These are phyloP conservation scores for Siniperca scherzeri DNA, from an alignment of 2,797 vertebrate species.

Conservation along the genomic window DNA sequence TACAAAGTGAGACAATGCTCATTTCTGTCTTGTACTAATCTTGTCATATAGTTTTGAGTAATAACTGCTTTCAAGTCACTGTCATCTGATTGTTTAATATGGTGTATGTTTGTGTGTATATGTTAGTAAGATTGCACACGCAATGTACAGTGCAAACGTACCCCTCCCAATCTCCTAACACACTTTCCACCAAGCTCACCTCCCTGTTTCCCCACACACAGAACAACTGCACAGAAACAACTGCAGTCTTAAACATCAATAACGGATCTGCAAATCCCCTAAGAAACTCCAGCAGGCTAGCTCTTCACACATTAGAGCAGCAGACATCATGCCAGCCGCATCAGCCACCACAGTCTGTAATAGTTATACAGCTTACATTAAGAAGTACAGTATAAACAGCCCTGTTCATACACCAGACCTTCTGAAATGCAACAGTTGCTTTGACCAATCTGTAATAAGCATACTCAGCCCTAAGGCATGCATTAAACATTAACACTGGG, in stretches of 20 bases:
- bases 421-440: slow-evolving; percentile 77
- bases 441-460: slow-evolving; percentile 72
- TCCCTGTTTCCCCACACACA: slow-evolving; percentile 5
- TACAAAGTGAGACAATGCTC: not conserved
- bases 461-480: slow-evolving; percentile 67
- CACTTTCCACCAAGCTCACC: slow-evolving; percentile 23
- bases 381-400: slow-evolving; percentile 67
- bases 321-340: slow-evolving; percentile 69
- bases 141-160: not conserved
- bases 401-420: slow-evolving; percentile 37
- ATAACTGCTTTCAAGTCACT: not conserved
- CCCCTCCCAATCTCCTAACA: not conserved
- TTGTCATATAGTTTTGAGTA: not conserved
- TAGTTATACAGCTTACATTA: slow-evolving; percentile 66
- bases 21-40: not conserved
- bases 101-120: not conserved
- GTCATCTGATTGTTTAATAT: not conserved
- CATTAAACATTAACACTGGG: slow-evolving; percentile 81
- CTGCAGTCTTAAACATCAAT: slow-evolving; percentile 59
- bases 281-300: slow-evolving; percentile 60
- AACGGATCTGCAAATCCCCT: slow-evolving; percentile 60
- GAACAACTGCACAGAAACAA: slow-evolving; percentile 38
- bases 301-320: slow-evolving; percentile 69
- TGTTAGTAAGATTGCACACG: not conserved
- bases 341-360: slow-evolving; percentile 61